These are phyloP conservation scores for Percopsis omiscomaycus DNA, from an alignment of 2,797 vertebrate species.

Conservation along the genomic window DNA sequence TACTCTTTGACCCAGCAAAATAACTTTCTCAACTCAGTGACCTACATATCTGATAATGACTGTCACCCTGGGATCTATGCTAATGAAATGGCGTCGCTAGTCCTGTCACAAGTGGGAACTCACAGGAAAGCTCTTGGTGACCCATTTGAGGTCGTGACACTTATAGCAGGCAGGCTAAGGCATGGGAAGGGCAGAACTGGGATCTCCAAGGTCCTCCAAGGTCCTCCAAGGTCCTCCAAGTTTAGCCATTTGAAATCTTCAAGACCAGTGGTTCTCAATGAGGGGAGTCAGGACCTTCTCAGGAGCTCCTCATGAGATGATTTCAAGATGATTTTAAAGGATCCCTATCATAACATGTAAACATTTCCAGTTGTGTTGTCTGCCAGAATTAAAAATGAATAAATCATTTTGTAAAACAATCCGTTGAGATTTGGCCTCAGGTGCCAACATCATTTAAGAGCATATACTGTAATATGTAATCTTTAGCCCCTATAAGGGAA, in stretches of 20 bases:
- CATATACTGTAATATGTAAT: too few relatives aligned
- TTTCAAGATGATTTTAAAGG: too few relatives aligned
- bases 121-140: background rate
- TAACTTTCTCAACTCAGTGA: slow-evolving; percentile 6
- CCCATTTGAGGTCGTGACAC: slow-evolving; percentile 21
- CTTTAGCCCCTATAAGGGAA: too few relatives aligned
- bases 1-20: slow-evolving; percentile 6
- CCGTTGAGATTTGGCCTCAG: too few relatives aligned
- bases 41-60: slow-evolving; percentile 31
- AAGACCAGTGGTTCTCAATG: background rate
- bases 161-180: background rate
- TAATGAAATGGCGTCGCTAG: slow-evolving; percentile 24
- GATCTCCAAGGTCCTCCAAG: background rate
- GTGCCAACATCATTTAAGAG: too few relatives aligned
- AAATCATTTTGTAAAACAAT: too few relatives aligned
- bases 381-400: too few relatives aligned
- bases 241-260: background rate
- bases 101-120: background rate
- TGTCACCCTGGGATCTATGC: slow-evolving; percentile 29
- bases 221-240: too few relatives aligned
- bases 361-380: too few relatives aligned
- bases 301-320: too few relatives aligned
- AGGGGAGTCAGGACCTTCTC: too few relatives aligned
- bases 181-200: background rate
- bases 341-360: too few relatives aligned